phyloP scores from a whole-genome alignment of 1,140 invertebrate genomes.

The Formica selysi region DNA sequence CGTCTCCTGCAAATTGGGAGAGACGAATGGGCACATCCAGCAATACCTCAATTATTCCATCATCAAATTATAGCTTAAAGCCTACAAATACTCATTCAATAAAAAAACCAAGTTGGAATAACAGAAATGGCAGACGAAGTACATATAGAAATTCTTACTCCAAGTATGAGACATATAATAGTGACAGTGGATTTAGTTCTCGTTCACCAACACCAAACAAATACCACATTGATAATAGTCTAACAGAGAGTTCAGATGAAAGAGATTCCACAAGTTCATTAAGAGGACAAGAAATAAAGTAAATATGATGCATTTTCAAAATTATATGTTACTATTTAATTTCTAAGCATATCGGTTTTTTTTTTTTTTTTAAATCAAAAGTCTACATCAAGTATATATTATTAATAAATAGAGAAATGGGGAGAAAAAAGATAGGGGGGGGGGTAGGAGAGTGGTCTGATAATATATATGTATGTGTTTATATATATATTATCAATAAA shows the following conservation, averaged over 20 bases:
- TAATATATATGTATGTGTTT: not conserved
- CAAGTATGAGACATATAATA: constrained; percentile 79
- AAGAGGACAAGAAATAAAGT: constrained; percentile 80
- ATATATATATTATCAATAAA: not conserved
- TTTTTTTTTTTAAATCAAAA: not conserved
- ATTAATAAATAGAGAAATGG: not conserved
- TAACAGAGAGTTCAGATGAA: constrained; percentile 84
- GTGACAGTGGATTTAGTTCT: constrained; percentile 83
- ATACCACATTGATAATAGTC: constrained; percentile 79
- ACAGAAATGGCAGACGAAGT: constrained; percentile 79
- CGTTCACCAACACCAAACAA: constrained; percentile 84
- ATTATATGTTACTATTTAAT: not conserved
- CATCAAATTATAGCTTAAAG: constrained; percentile 76
- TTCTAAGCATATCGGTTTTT: not conserved
- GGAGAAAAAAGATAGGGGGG: not conserved
- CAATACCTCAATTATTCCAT: constrained; percentile 70
- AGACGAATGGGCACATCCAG: constrained; percentile 74
- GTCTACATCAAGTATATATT: constrained; percentile 6
- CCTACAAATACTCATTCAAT: constrained; percentile 74
- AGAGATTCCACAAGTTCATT: constrained; percentile 82
- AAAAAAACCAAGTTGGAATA: constrained; percentile 82
- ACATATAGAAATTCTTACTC: constrained; percentile 73
- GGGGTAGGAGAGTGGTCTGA: too few relatives aligned
- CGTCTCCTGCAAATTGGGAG: constrained; percentile 73
- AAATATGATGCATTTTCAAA: constrained; percentile 47